Conservation (phyloP, 2,113 vertebrate genomes). For the Macroglossus sobrinus region DNA sequence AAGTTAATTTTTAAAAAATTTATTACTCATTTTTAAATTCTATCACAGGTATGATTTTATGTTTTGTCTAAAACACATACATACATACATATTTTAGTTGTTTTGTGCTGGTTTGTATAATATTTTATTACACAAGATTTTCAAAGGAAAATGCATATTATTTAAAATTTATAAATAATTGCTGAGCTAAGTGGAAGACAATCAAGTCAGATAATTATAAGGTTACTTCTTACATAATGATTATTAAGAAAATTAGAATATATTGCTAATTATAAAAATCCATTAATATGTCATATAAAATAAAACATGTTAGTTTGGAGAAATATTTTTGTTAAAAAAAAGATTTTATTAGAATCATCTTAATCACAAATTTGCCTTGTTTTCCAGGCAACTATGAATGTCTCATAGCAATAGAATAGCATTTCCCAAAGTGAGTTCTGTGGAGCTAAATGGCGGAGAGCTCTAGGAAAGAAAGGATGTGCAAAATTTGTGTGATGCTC, state of each 20-base stretch:
- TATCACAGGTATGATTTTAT: neutral
- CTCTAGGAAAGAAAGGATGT: neutral
- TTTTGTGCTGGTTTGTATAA: neutral
- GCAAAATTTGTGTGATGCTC: fast-evolving
- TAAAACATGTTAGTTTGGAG: neutral
- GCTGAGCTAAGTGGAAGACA: neutral
- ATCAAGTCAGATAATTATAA: neutral
- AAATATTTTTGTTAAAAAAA: neutral
- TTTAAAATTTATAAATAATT: neutral
- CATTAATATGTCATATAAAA: neutral
- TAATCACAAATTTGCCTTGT: neutral
- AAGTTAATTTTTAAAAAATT: neutral
- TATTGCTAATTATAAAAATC: neutral
- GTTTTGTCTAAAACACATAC: neutral
- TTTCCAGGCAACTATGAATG: neutral
- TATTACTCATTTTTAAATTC: neutral
- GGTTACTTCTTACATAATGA: neutral
- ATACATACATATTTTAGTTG: neutral
- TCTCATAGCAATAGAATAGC: neutral
- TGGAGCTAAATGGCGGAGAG: neutral
- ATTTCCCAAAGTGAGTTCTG: neutral
- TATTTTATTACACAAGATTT: neutral
- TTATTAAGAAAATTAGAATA: neutral
- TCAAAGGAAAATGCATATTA: neutral
- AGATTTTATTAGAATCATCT: neutral